Conservation (phyloP, 2,797 vertebrate species). For the Odontamblyopus lacepedii region DNA sequence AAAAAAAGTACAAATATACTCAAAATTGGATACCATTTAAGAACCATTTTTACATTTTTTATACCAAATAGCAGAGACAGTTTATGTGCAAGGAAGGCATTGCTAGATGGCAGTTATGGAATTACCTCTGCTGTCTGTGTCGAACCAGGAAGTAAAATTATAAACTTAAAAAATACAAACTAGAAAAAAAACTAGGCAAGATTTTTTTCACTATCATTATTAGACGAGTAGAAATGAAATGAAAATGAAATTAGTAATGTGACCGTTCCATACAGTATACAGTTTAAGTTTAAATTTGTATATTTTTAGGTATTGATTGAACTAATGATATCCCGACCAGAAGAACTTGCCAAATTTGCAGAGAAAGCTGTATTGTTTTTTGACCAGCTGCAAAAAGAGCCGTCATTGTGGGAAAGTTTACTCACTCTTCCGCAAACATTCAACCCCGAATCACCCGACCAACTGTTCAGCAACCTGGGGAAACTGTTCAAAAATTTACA, state of each 20-base stretch:
- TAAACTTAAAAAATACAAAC: neutral
- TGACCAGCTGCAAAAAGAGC: conserved; percentile 68
- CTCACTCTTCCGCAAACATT: conserved; percentile 64
- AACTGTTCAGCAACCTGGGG: conserved; percentile 20
- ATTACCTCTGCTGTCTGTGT: no score
- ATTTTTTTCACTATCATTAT: no score
- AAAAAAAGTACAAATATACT: no score
- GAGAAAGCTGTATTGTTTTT: conserved; percentile 48
- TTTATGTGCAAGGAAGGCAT: no score
- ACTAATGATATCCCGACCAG: conserved; percentile 57
- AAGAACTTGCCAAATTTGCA: conserved; percentile 23
- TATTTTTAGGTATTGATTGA: conserved; percentile 62
- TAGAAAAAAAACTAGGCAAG: neutral
- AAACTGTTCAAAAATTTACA: conserved; percentile 59
- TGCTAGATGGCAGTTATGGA: no score
- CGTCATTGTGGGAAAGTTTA: conserved; percentile 70
- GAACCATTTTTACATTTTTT: no score
- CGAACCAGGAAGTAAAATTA: neutral
- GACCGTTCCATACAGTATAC: neutral
- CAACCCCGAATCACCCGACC: conserved; percentile 40
- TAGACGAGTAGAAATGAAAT: no score
- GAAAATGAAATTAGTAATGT: neutral
- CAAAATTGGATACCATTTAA: no score
- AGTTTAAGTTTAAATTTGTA: neutral
- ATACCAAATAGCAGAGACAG: no score